Conservation (phyloP, 2,888 invertebrate genomes). For the Melanophora roralis region DNA sequence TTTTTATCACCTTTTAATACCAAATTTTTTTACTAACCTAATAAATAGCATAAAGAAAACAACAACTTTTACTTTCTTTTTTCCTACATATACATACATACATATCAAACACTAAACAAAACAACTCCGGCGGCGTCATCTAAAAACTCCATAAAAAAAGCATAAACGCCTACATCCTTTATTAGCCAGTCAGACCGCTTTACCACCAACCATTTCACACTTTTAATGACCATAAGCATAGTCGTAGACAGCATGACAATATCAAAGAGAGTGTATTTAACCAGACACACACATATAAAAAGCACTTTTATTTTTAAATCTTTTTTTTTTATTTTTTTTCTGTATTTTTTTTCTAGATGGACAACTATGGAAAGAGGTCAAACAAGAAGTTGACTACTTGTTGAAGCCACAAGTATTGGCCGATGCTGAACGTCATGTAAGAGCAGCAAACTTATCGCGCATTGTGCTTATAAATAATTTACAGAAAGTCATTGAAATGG, state of each 20-base stretch:
- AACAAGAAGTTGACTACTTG: slow-evolving; percentile 82
- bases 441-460: slow-evolving; percentile 81
- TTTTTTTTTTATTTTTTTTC: slow-evolving; percentile 21
- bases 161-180: slow-evolving; percentile 49
- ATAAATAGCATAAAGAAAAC: not conserved
- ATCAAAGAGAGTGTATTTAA: not conserved
- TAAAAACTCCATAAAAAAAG: not conserved
- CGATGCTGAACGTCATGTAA: slow-evolving; percentile 81
- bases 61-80: slow-evolving; percentile 56
- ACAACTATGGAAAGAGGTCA: slow-evolving; percentile 76
- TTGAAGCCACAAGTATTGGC: slow-evolving; percentile 82
- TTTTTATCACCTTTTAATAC: slow-evolving; percentile 32
- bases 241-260: slow-evolving; percentile 9
- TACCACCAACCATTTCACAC: not conserved
- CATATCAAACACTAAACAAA: not conserved
- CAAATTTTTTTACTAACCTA: slow-evolving; percentile 6
- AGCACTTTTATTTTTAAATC: slow-evolving; percentile 10
- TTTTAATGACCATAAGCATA: not conserved
- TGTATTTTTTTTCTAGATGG: slow-evolving; percentile 70
- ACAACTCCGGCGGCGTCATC: not conserved
- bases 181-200: slow-evolving; percentile 16
- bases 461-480: slow-evolving; percentile 87
- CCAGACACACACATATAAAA: slow-evolving; percentile 17
- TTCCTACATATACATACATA: no score
- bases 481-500: slow-evolving; percentile 86